Base-by-base conservation (phyloP, 2,888 invertebrate genomes). In the Lasioglossum oenotherae region DNA sequence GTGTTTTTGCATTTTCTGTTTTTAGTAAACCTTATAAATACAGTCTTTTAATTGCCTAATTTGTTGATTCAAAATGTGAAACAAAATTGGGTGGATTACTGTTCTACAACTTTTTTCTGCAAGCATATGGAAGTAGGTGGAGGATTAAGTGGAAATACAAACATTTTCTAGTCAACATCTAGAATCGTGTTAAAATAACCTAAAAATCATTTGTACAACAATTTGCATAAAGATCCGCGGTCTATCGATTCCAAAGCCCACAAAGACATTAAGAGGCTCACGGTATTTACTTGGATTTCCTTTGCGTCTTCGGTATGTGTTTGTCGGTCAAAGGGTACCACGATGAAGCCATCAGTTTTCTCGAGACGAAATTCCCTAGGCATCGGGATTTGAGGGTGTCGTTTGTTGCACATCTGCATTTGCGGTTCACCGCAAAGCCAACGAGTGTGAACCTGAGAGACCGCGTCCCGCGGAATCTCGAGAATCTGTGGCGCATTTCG, bases 381-480 rank as follows among this genome's bases (percentile, higher is more conserved):
- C 31, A 44, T 73, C 73, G 10, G 31, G 46, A 23, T 49, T 73
- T 23, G 41, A 5, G 60, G 64, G 46, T n/a, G 41, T 76, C 69
- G 35, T 82, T 78, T 53, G 41, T 82, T 76, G 79, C 74, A 49
- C 78, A 71, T 72, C 69, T 64, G 79, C 77, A 71, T 83, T 38
- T 73, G 69, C n/a, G 76, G 88, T 75, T 35, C 64, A 31, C 71
- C 81, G 75, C 53, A 14, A 57, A 41, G 64, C 78, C 74, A 78
- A 38, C 80, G 44, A 84, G 69, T 44, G 82, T 31, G 74, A 75
- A 78, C 69, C 49, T 31, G 69, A 23, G 74, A 84, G 64, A 23
- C 38, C 41, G 74, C n/a, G 67, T 27, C 31, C 77, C 73, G n/a
- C 35, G 87, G 87, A 89, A 89, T 89, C 81, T 81, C 87, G 71